Evolutionary conservation across 2,797 vertebrate genomes (phyloP).

Genomic region (Hemibagrus guttatus): DNA sequence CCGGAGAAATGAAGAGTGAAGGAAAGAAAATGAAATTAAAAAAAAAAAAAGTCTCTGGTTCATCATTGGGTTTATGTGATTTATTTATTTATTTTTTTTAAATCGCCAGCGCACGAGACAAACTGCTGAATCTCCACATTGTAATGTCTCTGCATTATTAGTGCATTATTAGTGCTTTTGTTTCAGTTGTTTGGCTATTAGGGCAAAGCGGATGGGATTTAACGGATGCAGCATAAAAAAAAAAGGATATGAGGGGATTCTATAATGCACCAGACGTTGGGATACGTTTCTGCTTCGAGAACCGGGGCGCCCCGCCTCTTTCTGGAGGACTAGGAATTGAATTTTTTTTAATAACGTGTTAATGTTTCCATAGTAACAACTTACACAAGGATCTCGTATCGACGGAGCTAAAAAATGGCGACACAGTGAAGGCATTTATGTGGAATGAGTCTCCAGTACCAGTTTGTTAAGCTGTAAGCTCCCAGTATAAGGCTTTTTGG

Average conservation of each 20-base stretch:
- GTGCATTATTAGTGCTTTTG: background rate
- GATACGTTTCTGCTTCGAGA: background rate
- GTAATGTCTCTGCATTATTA: background rate
- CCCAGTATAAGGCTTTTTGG: no score
- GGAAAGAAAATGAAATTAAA: background rate
- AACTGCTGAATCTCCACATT: background rate
- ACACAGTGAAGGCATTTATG: background rate
- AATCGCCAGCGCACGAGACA: background rate
- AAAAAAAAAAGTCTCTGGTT: background rate
- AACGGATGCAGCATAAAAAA: background rate
- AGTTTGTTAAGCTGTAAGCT: background rate
- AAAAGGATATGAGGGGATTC: background rate
- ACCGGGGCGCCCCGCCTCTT: background rate
- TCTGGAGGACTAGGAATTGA: no score
- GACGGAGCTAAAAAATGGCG: background rate
- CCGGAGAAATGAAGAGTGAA: background rate
- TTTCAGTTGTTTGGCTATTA: background rate
- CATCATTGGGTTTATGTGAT: background rate
- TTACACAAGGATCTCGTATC: background rate
- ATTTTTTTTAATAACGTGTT: background rate
- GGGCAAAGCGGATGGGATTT: background rate
- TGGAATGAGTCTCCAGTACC: background rate
- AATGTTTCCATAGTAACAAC: background rate
- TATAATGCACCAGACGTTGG: no score
- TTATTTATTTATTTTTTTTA: background rate